These are phyloP conservation scores for Drosophila kambysellisi DNA, from an alignment of 2,888 invertebrate genomes.

Conservation along the genomic window DNA sequence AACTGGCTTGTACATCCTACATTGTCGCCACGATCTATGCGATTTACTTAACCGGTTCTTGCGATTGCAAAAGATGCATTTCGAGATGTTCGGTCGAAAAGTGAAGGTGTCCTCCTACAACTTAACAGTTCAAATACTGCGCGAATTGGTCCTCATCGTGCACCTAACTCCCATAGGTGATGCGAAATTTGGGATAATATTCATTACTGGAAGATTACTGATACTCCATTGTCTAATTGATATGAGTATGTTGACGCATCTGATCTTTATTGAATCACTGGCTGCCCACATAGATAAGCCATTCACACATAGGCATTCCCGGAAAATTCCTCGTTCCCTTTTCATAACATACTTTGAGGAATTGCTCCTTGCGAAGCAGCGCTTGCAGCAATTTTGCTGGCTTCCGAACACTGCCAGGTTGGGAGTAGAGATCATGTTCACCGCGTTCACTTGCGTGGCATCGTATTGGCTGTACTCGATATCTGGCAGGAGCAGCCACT, in stretches of 20 bases:
- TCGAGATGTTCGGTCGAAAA: slow-evolving; percentile 1
- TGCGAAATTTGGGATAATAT: fast-evolving
- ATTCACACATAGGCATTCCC: too few species aligned
- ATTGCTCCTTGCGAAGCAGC: background rate
- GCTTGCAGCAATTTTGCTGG: slow-evolving; percentile 8
- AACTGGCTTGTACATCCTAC: background rate
- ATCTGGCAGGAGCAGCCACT: background rate
- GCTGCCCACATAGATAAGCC: background rate
- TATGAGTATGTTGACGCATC: slow-evolving; percentile 6
- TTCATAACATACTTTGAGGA: slow-evolving; percentile 17
- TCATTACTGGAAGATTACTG: background rate
- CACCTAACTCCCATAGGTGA: background rate
- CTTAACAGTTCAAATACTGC: background rate
- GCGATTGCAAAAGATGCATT: background rate
- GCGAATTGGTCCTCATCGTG: background rate
- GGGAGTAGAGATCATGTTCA: background rate
- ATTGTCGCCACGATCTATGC: background rate
- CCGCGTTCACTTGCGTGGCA: background rate
- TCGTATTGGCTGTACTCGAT: background rate
- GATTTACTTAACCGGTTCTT: background rate
- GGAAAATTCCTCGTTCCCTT: background rate
- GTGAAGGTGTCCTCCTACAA: slow-evolving; percentile 3
- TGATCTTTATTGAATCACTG: background rate
- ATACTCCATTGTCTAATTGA: background rate
- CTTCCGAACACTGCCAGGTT: background rate